A percentile compares a stretch with the other conserved stretches of the same genome.
Evolutionary conservation across 37 sponge, comb jelly and placozoan species (phyloP).

Genomic region (Dysidea cf. avara): DNA sequence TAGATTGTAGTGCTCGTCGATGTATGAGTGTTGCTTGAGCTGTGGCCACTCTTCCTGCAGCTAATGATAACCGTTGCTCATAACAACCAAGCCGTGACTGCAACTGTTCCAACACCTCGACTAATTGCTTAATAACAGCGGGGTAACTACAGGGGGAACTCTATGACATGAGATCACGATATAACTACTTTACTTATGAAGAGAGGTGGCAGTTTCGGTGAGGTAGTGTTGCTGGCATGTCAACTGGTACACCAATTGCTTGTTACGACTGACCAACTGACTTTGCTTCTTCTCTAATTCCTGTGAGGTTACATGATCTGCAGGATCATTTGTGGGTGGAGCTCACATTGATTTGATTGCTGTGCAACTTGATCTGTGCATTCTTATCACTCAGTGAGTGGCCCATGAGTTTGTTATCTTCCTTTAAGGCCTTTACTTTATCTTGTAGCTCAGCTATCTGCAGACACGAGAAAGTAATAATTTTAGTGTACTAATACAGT

Average conservation of each 20-base stretch:
- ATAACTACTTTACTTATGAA: too few relatives aligned
- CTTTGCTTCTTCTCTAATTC: constrained; percentile 3
- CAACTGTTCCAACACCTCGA: too few relatives aligned
- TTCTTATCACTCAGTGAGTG: constrained; percentile 46
- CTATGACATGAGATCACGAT: too few relatives aligned
- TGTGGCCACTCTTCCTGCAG: constrained; percentile 7
- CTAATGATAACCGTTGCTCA: constrained; percentile 24
- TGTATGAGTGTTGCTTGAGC: too few relatives aligned
- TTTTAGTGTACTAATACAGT: too few relatives aligned
- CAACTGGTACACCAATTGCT: not conserved
- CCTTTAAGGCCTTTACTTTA: constrained; percentile 8
- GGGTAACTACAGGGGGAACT: too few relatives aligned
- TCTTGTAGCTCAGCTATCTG: too few relatives aligned
- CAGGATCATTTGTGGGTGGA: not conserved
- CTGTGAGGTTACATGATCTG: not conserved
- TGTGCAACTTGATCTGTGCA: constrained; percentile 48
- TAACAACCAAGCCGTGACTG: constrained; percentile 34
- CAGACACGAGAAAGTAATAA: too few relatives aligned
- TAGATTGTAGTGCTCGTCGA: too few relatives aligned
- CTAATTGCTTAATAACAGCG: too few relatives aligned
- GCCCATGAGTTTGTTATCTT: constrained; percentile 34
- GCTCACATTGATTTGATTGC: constrained; percentile 26
- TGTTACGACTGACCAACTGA: not conserved
- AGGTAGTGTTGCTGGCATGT: not conserved
- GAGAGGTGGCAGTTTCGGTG: too few relatives aligned